Evolutionary conservation across 2,797 vertebrate genomes (phyloP).

Genomic region (Remorina albescens): DNA sequence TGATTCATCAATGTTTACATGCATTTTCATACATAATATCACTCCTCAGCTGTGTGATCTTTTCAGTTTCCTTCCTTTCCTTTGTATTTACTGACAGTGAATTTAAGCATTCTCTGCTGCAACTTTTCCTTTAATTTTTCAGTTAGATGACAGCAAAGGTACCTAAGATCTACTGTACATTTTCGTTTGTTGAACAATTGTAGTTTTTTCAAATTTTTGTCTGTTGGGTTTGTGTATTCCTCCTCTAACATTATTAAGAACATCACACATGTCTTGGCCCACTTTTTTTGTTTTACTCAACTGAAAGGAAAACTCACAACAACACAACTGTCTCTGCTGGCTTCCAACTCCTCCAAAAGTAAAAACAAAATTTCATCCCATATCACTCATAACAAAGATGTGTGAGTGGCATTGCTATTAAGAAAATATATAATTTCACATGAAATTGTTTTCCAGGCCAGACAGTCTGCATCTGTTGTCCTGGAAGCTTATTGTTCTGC

Average conservation of each 20-base stretch:
- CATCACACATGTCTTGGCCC: constrained; percentile 50
- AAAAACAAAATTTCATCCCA: constrained; percentile 59
- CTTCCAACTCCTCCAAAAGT: constrained; percentile 36
- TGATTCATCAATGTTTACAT: constrained; percentile 36
- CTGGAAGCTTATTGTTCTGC: constrained; percentile 63
- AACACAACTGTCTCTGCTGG: constrained; percentile 24
- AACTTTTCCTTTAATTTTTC: constrained; percentile 57
- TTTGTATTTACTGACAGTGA: constrained; percentile 29
- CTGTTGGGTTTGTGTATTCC: constrained; percentile 23
- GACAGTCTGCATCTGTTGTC: constrained; percentile 50
- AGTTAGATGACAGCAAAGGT: constrained; percentile 40
- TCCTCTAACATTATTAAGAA: constrained; percentile 35
- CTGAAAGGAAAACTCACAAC: constrained; percentile 23
- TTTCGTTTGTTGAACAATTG: constrained; percentile 30
- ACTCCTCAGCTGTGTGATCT: constrained; percentile 38
- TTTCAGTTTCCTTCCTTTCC: constrained; percentile 16
- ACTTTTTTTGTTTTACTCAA: constrained; percentile 54
- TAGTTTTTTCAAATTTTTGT: constrained; percentile 33
- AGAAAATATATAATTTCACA: constrained; percentile 51
- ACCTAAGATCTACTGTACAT: constrained; percentile 28
- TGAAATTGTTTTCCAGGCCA: constrained; percentile 50
- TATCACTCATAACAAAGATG: constrained; percentile 37
- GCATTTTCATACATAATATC: constrained; percentile 30
- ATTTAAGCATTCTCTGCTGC: constrained; percentile 39
- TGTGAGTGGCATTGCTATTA: constrained; percentile 49